These are phyloP conservation scores for Erebia ligea DNA, from an alignment of 2,888 invertebrate species.

Conservation along the genomic window DNA sequence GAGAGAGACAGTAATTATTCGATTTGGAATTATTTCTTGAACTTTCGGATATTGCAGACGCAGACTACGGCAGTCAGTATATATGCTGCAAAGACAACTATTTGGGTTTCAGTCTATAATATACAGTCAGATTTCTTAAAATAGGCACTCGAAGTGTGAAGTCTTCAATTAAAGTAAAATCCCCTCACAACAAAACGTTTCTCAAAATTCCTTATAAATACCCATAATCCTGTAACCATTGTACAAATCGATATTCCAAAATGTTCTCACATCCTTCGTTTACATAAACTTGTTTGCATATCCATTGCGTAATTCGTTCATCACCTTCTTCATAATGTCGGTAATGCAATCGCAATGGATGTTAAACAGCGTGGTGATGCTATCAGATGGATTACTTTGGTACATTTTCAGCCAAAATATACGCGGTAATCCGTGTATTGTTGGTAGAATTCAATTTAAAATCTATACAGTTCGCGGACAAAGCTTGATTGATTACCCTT, in stretches of 20 bases:
- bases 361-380: slow-evolving; percentile 18
- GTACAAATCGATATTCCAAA: slow-evolving; percentile 60
- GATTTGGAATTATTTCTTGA: no score
- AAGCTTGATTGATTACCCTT: slow-evolving; percentile 78
- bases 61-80: background rate
- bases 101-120: no score
- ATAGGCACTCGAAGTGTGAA: no score
- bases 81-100: background rate
- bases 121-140: no score
- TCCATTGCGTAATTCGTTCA: slow-evolving; percentile 47
- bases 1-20: no score
- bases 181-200: background rate
- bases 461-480: slow-evolving; percentile 70
- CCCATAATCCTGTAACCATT: slow-evolving; percentile 67
- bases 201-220: slow-evolving; percentile 64
- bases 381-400: slow-evolving; percentile 42
- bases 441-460: slow-evolving; percentile 80
- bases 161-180: background rate
- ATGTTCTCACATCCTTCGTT: slow-evolving; percentile 23
- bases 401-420: slow-evolving; percentile 65
- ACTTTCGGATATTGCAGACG: no score
- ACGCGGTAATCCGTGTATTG: slow-evolving; percentile 76
- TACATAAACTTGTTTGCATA: slow-evolving; percentile 4
- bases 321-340: background rate
- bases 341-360: slow-evolving; percentile 44